A percentile compares a stretch with the other conserved stretches of the same genome.
Evolutionary conservation across 1,140 invertebrate genomes (phyloP).

Genomic region (Leptopilina clavipes): DNA sequence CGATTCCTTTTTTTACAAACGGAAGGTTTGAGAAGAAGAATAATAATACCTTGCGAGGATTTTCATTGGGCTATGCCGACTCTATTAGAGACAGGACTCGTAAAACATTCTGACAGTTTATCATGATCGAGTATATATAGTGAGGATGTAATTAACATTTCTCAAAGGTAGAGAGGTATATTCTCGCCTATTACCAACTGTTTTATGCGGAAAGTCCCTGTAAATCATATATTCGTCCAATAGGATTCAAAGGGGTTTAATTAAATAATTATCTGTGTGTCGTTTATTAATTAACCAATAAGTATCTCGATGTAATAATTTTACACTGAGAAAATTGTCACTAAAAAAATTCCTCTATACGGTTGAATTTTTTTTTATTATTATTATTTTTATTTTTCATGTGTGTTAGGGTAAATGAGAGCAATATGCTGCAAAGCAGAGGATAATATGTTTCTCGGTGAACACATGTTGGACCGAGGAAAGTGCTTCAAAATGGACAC

Average conservation of each 20-base stretch:
- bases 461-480: slow-evolving; percentile 44
- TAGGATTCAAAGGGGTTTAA: slow-evolving; percentile 5
- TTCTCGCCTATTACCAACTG: slow-evolving; percentile 18
- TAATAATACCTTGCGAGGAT: not conserved
- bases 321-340: too few species aligned
- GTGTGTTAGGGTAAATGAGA: not conserved
- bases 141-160: slow-evolving; percentile 32
- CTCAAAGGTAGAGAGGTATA: not conserved
- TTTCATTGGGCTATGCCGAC: slow-evolving; percentile 19
- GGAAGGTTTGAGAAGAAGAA: slow-evolving; percentile 2
- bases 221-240: slow-evolving; percentile 12
- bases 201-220: slow-evolving; percentile 20
- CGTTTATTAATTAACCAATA: slow-evolving; percentile 23
- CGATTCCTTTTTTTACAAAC: not conserved
- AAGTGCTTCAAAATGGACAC: slow-evolving; percentile 49
- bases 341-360: too few species aligned
- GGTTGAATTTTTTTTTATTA: too few species aligned
- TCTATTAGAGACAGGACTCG: slow-evolving; percentile 32
- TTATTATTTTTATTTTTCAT: not conserved
- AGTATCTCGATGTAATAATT: too few species aligned
- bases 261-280: slow-evolving; percentile 12
- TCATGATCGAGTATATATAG: slow-evolving; percentile 24
- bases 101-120: slow-evolving; percentile 33
- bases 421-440: not conserved
- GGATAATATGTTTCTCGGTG: slow-evolving; percentile 4